Base-by-base conservation (phyloP, 1,140 invertebrate genomes). In the Frieseomelitta varia region DNA sequence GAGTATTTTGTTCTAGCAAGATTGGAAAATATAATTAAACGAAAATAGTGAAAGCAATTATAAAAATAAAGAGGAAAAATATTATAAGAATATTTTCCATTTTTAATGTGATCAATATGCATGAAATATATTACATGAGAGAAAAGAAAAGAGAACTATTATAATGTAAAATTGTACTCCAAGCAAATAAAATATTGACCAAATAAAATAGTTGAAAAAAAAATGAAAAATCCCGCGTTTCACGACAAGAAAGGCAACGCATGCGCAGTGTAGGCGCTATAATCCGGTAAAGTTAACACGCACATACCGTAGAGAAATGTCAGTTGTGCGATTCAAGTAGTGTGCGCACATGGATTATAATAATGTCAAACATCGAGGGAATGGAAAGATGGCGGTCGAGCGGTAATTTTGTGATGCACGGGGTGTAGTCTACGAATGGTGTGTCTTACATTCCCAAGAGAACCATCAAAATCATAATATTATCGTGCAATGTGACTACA, bases 341-440 rank as follows among this genome's bases (percentile, higher is more conserved):
- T 85, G 58, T 78, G 56, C n/a, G 24, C 63, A 63, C 58, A 85
- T 73, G 56, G 74, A 73, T 81, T 88, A 88, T 84, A 72, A 81
- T 53, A 88, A 89, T 84, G 84, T 89, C 88, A 89, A 89, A 89
- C 71, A 34, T 80, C 55, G 73, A 79, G 51, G 15, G 74, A 79
- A 56, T 30, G 24, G 63, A 74, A 86, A 88, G 87, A 81, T 87
- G 88, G 88, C 74, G 68, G 77, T 75, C 81, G 68, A 68, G 85
- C 73, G 85, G 85, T 89, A 89, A 89, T 84, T 77, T 72, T 53
- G 69, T 51, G 74, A 83, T 85, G 58, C 75, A 73, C 56, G 74
- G 61, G 65, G 53, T 79, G 77, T 84, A 78, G 68, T 69, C 56
- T 67, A 39, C 55, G 56, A 77, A 65, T 61, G 55, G 74, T 67